Evolutionary conservation across 2,797 vertebrate species (phyloP).

Genomic region (Oceanodroma leucorhoa): DNA sequence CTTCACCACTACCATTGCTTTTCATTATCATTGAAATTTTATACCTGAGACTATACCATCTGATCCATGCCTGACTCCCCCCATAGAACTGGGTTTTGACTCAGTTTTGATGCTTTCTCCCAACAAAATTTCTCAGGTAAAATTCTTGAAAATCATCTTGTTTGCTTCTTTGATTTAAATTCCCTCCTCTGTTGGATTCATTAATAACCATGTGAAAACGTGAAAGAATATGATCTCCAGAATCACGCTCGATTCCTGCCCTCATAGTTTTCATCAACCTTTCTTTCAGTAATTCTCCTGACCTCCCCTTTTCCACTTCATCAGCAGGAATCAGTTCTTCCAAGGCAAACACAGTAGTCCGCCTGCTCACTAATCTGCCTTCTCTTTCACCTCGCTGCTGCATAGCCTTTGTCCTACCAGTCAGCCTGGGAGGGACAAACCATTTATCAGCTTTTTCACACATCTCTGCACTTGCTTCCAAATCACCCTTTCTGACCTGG

Average conservation of each 20-base stretch:
- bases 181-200: not conserved
- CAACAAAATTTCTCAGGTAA: not conserved
- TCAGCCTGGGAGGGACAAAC: not conserved
- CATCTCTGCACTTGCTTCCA: not conserved
- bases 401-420: not conserved
- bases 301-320: not conserved
- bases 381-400: not conserved
- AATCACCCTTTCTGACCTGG: not conserved
- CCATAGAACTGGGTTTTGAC: not conserved
- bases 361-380: not conserved
- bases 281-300: not conserved
- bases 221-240: not conserved
- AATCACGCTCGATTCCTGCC: not conserved
- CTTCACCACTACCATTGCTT: not conserved
- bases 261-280: not conserved
- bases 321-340: not conserved
- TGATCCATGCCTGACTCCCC: not conserved
- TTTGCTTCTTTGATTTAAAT: not conserved
- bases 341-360: not conserved
- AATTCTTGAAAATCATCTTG: not conserved
- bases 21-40: not conserved
- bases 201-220: not conserved
- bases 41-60: too few relatives aligned
- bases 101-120: not conserved
- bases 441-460: not conserved